Conservation (phyloP, 1,140 invertebrate genomes). For the Sitobion miscanthi region DNA sequence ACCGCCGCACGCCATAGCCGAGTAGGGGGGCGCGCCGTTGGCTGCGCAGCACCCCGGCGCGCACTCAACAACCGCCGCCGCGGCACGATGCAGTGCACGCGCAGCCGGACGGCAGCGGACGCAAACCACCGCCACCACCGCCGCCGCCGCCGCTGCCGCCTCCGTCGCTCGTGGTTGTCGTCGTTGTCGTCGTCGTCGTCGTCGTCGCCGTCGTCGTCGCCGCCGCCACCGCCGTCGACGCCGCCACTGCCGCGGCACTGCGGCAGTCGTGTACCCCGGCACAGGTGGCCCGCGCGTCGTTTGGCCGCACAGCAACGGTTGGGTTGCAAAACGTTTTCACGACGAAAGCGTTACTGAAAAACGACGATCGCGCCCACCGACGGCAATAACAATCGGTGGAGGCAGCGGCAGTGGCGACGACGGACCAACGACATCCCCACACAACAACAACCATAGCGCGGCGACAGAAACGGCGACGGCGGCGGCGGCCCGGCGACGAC, state of each 20-base stretch:
- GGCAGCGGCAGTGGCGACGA: not conserved
- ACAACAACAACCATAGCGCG: conserved; percentile 29
- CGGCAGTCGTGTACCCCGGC: conserved; percentile 35
- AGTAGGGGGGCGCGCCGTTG: not conserved
- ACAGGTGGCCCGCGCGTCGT: conserved; percentile 47
- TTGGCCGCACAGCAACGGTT: conserved; percentile 4
- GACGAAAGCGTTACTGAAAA: too few species aligned
- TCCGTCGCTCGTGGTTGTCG: not conserved
- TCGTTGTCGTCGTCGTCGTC: not conserved
- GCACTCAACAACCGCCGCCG: conserved; percentile 43
- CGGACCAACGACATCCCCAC: not conserved
- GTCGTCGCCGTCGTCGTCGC: not conserved
- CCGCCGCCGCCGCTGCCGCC: not conserved
- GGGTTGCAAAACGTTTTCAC: not conserved
- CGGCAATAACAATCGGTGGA: not conserved
- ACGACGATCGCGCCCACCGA: not conserved
- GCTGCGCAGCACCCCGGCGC: conserved; percentile 47
- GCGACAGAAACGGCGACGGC: conserved; percentile 6
- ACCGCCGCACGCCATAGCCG: not conserved
- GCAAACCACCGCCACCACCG: conserved; percentile 30
- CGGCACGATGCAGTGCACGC: conserved; percentile 55
- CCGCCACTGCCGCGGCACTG: not conserved
- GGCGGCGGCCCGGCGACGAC: conserved; percentile 34
- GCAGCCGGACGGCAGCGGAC: conserved; percentile 54
- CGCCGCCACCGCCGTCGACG: not conserved